Evolutionary conservation across 2,888 invertebrate species (phyloP).

Genomic region (Melieria picta): DNA sequence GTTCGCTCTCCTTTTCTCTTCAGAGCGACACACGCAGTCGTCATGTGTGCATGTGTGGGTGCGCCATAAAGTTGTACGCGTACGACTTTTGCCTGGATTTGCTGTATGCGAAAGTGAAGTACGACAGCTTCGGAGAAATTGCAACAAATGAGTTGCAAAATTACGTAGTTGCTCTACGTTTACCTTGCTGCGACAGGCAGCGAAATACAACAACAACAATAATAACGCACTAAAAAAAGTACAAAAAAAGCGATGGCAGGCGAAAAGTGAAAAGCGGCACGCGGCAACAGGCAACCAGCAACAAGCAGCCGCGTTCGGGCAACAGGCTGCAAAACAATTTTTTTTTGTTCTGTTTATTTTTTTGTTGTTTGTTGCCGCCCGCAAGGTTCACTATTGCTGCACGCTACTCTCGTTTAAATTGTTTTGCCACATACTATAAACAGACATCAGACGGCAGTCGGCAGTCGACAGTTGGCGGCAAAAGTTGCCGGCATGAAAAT

Average conservation of each 20-base stretch:
- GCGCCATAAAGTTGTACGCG: neutral
- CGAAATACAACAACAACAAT: too few species aligned
- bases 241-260: neutral
- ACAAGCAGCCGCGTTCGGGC: too few species aligned
- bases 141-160: constrained; percentile 31
- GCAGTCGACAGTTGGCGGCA: neutral
- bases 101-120: too few species aligned
- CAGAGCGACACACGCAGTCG: neutral
- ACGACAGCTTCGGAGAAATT: neutral
- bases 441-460: neutral
- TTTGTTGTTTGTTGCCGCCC: neutral
- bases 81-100: too few species aligned
- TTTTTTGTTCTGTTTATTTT: neutral
- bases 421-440: neutral
- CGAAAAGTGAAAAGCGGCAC: neutral
- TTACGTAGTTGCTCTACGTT: neutral
- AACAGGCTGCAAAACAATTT: too few species aligned
- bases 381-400: too few species aligned
- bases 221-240: neutral
- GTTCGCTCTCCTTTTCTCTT: too few species aligned
- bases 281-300: neutral
- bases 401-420: too few species aligned
- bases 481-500: neutral
- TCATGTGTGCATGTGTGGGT: constrained; percentile 2
- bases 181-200: too few species aligned